Base-by-base conservation (phyloP, 2,888 invertebrate genomes). In the Drosophila engyochracea region DNA sequence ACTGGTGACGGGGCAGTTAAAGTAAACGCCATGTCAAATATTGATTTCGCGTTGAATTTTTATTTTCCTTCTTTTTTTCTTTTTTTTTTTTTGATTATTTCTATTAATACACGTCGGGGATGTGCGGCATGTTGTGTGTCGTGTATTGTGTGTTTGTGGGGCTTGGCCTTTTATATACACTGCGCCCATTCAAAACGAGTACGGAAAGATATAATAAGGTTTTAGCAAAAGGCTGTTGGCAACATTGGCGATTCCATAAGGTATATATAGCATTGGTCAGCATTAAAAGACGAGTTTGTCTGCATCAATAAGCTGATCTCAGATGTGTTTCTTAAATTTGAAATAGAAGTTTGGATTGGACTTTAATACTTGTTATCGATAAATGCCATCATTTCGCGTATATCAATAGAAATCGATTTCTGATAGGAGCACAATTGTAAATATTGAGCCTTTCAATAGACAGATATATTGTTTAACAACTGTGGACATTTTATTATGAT, bases 41-140 rank as follows among this genome's bases (percentile, higher is more conserved):
- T 85, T 84, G 84, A 89, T 89, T 84, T 89, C 76, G 81, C 73
- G 74, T 90, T 83, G 84, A 88, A 88, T 85, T 90, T 57, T 39
- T 39, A 19, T 55, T 55, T 25, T 7, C 2, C 14, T 25, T 54
- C 4, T 28, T 28, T 49, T 16, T 3, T 10, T 33, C n/a, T 9
- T 2, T 25, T 25, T 28, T 28, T 28, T 37, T 25, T 37, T 90
- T 79, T 85, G 79, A 88, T 85, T 88, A 85, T 82, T 85, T 87
- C 83, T 80, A 90, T 88, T 80, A 85, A 85, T 85, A 88, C 57
- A 68, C 72, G 51, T 44, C n/a, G 28, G 58, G 59, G 28, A 35
- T 30, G 30, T 9, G 41, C 51, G 49, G n/a, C 19, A 19, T 30
- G 22, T 47, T 37, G 25, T 35, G 10, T 39, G 30, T 30, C 7